A percentile compares a stretch with the other conserved stretches of the same genome.
phyloP scores from a whole-genome alignment of 2,113 vertebrate genomes.

The Serinus canaria region DNA sequence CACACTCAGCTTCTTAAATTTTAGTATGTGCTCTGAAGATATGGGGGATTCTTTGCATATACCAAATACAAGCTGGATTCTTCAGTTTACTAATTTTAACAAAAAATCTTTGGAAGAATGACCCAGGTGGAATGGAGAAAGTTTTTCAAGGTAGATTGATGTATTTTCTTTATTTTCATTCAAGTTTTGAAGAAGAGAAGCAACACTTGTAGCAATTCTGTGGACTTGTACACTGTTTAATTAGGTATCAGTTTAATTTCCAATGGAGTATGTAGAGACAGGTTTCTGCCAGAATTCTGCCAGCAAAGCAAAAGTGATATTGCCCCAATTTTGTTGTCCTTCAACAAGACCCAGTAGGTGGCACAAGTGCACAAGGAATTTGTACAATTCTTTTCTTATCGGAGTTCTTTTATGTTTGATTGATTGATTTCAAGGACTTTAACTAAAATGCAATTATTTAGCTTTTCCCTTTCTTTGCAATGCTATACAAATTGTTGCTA shows the following conservation, averaged over 20 bases:
- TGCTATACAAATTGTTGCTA: not conserved
- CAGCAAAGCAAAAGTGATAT: not conserved
- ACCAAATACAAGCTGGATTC: not conserved
- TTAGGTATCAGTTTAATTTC: not conserved
- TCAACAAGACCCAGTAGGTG: conserved; percentile 14
- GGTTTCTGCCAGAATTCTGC: not conserved
- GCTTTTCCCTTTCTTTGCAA: not conserved
- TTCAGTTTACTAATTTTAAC: not conserved
- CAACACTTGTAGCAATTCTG: not conserved
- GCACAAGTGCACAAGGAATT: not conserved
- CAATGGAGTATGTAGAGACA: not conserved
- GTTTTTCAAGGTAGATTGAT: not conserved
- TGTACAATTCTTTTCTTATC: conserved; percentile 21
- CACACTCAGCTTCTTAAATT: not conserved
- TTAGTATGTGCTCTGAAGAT: not conserved
- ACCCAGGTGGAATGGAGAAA: not conserved
- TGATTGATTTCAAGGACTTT: not conserved
- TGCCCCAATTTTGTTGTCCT: rapidly evolving
- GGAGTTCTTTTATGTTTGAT: conserved; percentile 38
- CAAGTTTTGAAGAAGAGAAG: not conserved
- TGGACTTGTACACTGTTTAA: not conserved
- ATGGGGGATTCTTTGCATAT: not conserved
- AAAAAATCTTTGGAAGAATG: not conserved
- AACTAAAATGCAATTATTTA: not conserved
- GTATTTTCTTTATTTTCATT: not conserved